phyloP scores from a whole-genome alignment of 2,113 vertebrate genomes.

The Brachypteracias leptosomus region DNA sequence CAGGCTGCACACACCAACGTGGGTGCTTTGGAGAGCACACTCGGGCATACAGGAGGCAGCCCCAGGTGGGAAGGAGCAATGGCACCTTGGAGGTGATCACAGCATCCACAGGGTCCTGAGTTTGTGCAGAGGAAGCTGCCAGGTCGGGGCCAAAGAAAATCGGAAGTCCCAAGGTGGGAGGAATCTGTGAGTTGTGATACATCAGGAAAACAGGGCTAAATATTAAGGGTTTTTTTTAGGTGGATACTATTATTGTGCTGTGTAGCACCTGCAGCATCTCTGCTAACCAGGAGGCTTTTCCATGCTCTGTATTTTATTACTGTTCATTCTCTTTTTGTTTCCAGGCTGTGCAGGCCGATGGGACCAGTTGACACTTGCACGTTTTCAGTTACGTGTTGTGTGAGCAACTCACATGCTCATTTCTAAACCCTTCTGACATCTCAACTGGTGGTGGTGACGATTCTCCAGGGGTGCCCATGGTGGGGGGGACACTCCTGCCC shows the following conservation, averaged over 20 bases:
- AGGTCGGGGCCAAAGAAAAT: not conserved
- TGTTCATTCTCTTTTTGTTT: not conserved
- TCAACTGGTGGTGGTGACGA: not conserved
- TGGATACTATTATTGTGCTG: not conserved
- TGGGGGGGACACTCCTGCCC: not conserved
- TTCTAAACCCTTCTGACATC: not conserved
- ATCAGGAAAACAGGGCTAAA: not conserved
- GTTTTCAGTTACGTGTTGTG: not conserved
- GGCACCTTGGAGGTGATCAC: not conserved
- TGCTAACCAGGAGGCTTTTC: not conserved
- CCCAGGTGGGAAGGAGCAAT: not conserved
- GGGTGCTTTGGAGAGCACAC: not conserved
- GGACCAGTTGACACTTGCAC: accelerated
- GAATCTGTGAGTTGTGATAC: not conserved
- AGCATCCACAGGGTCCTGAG: not conserved
- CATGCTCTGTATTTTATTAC: not conserved
- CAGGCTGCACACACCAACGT: not conserved
- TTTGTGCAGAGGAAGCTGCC: not conserved
- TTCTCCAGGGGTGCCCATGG: accelerated
- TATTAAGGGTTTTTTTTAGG: not conserved
- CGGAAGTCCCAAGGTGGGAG: not conserved
- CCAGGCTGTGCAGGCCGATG: not conserved
- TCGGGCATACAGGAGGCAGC: not conserved
- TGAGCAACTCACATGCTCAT: accelerated
- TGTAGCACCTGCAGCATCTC: not conserved